phyloP scores from a whole-genome alignment of 2,797 vertebrate species.

The Diplodus sargus region DNA sequence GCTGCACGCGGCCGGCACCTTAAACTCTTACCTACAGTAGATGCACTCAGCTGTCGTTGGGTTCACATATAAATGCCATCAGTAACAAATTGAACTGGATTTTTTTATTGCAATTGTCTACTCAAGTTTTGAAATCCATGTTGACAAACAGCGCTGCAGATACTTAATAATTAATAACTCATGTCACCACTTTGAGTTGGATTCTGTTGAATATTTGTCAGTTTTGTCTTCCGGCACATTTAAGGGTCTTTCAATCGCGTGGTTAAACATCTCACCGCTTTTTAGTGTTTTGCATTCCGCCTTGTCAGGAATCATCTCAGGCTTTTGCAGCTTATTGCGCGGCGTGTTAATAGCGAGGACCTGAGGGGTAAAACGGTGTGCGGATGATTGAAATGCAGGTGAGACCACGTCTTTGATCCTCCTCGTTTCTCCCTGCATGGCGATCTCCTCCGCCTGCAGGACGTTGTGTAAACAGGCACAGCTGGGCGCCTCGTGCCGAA shows the following conservation, averaged over 20 bases:
- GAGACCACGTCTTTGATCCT: constrained; percentile 37
- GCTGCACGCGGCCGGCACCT: background rate
- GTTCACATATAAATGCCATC: background rate
- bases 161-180: constrained; percentile 1
- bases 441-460: constrained; percentile 32
- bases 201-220: background rate
- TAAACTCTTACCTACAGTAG: background rate
- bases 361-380: constrained; percentile 8
- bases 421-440: constrained; percentile 1
- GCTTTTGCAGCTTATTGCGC: constrained; percentile 5
- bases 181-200: background rate
- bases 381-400: constrained; percentile 45
- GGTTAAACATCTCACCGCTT: background rate
- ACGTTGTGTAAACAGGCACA: constrained; percentile 35
- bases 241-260: background rate
- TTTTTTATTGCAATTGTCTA: background rate
- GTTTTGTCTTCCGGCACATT: background rate
- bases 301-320: constrained; percentile 10
- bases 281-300: constrained; percentile 12
- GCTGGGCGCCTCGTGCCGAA: constrained; percentile 42
- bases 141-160: background rate
- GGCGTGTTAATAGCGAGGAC: constrained; percentile 13
- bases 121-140: constrained; percentile 1
- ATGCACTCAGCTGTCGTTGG: background rate
- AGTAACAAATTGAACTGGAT: background rate